Percentiles rank a stretch among this genome's conserved stretches.
Conservation (phyloP, 2,797 vertebrate species). For the Rhincodon typus region DNA sequence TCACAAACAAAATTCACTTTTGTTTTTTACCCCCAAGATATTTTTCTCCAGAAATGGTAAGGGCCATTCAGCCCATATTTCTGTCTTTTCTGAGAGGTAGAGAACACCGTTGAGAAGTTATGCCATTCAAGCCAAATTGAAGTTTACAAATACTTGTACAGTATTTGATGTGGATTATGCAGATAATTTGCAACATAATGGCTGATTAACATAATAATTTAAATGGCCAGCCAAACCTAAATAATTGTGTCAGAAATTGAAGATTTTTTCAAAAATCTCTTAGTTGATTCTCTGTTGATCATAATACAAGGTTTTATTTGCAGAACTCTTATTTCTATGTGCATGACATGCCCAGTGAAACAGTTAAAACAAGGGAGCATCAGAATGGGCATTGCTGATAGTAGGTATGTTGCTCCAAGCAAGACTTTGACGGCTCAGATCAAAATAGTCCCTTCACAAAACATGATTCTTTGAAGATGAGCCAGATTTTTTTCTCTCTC, state of each 20-base stretch:
- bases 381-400: neutral
- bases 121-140: neutral
- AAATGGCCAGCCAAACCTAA: neutral
- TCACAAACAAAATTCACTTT: neutral
- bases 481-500: conserved; percentile 16
- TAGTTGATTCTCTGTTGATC: conserved; percentile 4
- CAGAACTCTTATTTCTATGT: neutral
- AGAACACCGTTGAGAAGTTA: neutral
- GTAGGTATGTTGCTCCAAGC: neutral
- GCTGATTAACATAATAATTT: neutral
- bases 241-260: neutral
- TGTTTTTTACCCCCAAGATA: neutral
- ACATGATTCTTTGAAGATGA: conserved; percentile 21
- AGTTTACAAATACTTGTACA: neutral
- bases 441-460: neutral
- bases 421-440: neutral
- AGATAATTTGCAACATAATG: conserved; percentile 24
- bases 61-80: neutral
- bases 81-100: neutral
- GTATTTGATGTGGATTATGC: neutral
- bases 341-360: neutral
- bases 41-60: neutral
- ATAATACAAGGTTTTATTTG: neutral
- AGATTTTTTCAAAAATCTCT: neutral
- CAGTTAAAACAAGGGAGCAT: neutral